Percentiles rank a stretch among this genome's conserved stretches.
Conservation (phyloP, 2,113 vertebrate species). For the Holacanthus passer region DNA sequence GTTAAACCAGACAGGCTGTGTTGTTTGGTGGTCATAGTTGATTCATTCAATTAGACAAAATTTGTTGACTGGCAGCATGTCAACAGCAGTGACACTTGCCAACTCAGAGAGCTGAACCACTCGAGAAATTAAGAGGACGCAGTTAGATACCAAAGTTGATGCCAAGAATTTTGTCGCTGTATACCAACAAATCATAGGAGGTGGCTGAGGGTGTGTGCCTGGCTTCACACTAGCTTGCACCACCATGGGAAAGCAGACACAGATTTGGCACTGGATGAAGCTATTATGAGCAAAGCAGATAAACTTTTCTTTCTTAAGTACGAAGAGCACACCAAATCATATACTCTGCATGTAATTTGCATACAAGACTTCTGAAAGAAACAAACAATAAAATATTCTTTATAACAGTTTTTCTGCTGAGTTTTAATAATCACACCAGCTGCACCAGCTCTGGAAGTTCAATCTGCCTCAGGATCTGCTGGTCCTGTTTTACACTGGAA, state of each 20-base stretch:
- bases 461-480: no score
- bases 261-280: not conserved
- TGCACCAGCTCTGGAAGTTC: no score
- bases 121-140: constrained; percentile 21
- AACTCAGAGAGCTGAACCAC: constrained; percentile 1
- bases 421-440: no score
- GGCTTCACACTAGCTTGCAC: not conserved
- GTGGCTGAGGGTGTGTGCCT: not conserved
- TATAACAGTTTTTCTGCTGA: no score
- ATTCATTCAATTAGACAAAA: constrained; percentile 16
- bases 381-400: no score
- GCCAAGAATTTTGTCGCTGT: not conserved
- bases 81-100: constrained; percentile 11
- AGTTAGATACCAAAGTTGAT: not conserved
- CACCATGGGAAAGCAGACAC: not conserved
- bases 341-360: not conserved
- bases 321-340: not conserved
- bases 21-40: constrained; percentile 8
- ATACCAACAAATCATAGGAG: not conserved
- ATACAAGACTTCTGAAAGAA: no score
- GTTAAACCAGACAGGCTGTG: not conserved
- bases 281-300: not conserved
- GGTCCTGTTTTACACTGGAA: no score
- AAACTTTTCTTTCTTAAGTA: no score
- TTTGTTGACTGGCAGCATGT: constrained; percentile 18